Conservation (phyloP, 1,140 invertebrate genomes). For the Epicauta chinensis region DNA sequence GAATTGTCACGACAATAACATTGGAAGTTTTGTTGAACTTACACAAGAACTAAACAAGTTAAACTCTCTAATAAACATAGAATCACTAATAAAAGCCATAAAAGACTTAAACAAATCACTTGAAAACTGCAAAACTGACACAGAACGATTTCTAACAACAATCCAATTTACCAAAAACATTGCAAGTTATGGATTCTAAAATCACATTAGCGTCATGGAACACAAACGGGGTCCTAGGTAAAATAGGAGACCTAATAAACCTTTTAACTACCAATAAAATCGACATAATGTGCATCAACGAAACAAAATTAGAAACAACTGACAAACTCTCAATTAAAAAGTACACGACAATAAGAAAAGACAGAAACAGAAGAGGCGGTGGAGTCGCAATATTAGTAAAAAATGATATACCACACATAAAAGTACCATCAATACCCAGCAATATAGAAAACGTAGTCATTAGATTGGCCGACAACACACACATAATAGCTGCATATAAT, state of each 20-base stretch:
- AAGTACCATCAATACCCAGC: too few relatives aligned
- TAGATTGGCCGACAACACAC: too few relatives aligned
- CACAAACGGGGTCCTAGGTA: neutral
- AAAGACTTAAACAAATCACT: neutral
- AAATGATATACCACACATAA: neutral
- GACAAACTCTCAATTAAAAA: too few relatives aligned
- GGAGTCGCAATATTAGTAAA: neutral
- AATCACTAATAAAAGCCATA: neutral
- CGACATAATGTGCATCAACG: too few relatives aligned
- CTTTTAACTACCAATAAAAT: neutral
- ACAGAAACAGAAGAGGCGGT: too few relatives aligned
- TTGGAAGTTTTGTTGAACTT: neutral
- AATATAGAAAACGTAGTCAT: too few relatives aligned
- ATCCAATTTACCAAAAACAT: neutral
- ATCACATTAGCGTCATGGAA: too few relatives aligned
- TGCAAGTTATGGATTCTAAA: neutral
- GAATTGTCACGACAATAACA: too few relatives aligned
- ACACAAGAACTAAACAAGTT: constrained; percentile 1
- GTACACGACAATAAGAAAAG: too few relatives aligned
- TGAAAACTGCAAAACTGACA: neutral
- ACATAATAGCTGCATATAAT: too few relatives aligned
- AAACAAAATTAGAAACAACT: too few relatives aligned
- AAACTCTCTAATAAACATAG: constrained; percentile 2
- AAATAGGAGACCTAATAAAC: neutral
- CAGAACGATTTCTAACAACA: neutral